Percentiles rank a stretch among this genome's conserved stretches.
Evolutionary conservation across 37 sponge, comb jelly and placozoan genomes (phyloP).

Genomic region (Ephydatia muelleri): DNA sequence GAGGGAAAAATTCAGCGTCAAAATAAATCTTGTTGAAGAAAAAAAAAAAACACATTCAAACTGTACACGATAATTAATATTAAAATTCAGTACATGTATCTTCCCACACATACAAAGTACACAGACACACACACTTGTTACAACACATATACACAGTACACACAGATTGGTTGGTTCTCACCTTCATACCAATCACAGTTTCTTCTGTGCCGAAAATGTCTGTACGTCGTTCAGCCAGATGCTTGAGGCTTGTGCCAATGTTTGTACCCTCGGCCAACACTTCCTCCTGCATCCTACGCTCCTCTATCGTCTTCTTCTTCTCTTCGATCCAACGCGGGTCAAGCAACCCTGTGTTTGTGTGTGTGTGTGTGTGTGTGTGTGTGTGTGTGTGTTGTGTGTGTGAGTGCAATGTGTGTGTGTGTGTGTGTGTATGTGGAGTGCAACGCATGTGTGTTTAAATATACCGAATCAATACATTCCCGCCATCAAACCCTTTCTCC

Average conservation of each 20-base stretch:
- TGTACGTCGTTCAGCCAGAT: slow-evolving; percentile 87
- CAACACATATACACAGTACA: background rate
- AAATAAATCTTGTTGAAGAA: too few relatives aligned
- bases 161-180: background rate
- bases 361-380: background rate
- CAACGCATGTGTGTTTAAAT: background rate
- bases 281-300: slow-evolving; percentile 81
- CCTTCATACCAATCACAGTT: slow-evolving; percentile 90
- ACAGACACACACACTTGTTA: background rate
- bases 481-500: too few relatives aligned
- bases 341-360: slow-evolving; percentile 70
- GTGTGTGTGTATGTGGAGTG: slow-evolving; percentile 16
- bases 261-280: slow-evolving; percentile 81
- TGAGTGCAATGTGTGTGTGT: background rate
- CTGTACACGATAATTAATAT: too few relatives aligned
- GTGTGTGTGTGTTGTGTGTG: background rate
- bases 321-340: slow-evolving; percentile 90
- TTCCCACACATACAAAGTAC: too few relatives aligned
- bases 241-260: slow-evolving; percentile 71
- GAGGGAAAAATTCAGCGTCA: too few relatives aligned
- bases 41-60: background rate
- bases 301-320: slow-evolving; percentile 55
- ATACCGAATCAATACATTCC: too few relatives aligned
- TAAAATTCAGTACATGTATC: too few relatives aligned
- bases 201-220: slow-evolving; percentile 97